Conservation (phyloP, 2,888 invertebrate species). For the Ypsolopha sequella region DNA sequence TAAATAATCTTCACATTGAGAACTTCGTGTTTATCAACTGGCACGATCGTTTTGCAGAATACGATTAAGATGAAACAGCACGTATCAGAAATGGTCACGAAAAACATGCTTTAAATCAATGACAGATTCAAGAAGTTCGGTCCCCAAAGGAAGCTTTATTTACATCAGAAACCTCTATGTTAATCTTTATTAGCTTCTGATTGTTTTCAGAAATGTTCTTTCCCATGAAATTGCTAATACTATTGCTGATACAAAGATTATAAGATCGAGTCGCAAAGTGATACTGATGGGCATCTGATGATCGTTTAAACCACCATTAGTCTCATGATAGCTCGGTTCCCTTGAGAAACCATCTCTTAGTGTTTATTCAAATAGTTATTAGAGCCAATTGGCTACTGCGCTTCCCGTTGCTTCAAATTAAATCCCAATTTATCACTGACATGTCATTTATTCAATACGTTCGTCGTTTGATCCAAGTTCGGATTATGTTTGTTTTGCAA, state of each 20-base stretch:
- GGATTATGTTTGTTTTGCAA: no score
- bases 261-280: constrained; percentile 6
- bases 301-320: constrained; percentile 16
- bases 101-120: no score
- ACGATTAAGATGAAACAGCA: constrained; percentile 23
- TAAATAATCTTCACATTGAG: constrained; percentile 28
- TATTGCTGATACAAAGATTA: no score
- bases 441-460: not conserved
- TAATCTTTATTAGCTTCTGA: no score
- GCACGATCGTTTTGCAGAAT: constrained; percentile 18
- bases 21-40: constrained; percentile 15
- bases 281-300: constrained; percentile 33
- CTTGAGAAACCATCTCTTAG: constrained; percentile 22
- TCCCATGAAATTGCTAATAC: no score
- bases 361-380: not conserved
- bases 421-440: constrained; percentile 1
- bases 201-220: no score
- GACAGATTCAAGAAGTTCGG: not conserved
- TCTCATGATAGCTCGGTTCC: constrained; percentile 17
- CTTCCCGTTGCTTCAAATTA: not conserved
- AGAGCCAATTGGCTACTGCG: not conserved
- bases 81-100: constrained; percentile 12
- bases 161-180: no score
- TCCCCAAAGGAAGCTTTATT: not conserved
- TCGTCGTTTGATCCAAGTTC: no score